Evolutionary conservation across 2,888 invertebrate species (phyloP), one percentile per base, ranked within the genome.

Genomic region (Lepas anatifera): DNA sequence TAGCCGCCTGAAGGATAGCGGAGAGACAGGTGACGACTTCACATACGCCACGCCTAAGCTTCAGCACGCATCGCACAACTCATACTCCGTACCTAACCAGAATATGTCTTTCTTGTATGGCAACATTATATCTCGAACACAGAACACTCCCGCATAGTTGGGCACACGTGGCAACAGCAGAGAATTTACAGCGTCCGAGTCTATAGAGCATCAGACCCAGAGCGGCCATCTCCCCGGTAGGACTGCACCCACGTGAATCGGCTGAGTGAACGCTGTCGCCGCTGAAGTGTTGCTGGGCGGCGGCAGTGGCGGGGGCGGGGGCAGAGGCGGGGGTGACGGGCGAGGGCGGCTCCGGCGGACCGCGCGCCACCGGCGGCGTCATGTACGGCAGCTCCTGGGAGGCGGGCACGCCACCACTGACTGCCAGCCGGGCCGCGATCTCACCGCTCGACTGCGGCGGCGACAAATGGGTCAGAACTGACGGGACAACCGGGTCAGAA

Each of bases 331-430:
- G 6, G 2, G 64, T 13, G 11, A 10, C 27, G 27, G 25, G 27
- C 10, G 79, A n/a, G 27, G 39, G 32, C 25, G 50, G 32, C 46
- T 35, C 46, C 22, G 35, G 10, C 35, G 41, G 32, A 29, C 72
- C 78, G 78, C 52, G 77, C 75, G 52, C 79, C 75, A 90, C 80
- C 74, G 88, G 92, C 68, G 92, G 92, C 16, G 92, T 92, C 86
- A 92, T 92, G 79, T 92, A 92, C 1, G 92, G 92, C 77, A 92
- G 81, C 78, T 92, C 92, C 78, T 90, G 90, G 78, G 89, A 92
- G 50, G 92, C 92, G 48, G 92, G 89, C 74, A 92, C 84, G 77
- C 89, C 87, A 22, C 92, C 92, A 70, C 90, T 88, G 76, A 92
- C 92, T 10, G 92, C 92, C 67, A 89, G 87, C 13, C 90, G 90